Evolutionary conservation across 2,888 invertebrate species (phyloP).

Genomic region (Tinea semifulvella): DNA sequence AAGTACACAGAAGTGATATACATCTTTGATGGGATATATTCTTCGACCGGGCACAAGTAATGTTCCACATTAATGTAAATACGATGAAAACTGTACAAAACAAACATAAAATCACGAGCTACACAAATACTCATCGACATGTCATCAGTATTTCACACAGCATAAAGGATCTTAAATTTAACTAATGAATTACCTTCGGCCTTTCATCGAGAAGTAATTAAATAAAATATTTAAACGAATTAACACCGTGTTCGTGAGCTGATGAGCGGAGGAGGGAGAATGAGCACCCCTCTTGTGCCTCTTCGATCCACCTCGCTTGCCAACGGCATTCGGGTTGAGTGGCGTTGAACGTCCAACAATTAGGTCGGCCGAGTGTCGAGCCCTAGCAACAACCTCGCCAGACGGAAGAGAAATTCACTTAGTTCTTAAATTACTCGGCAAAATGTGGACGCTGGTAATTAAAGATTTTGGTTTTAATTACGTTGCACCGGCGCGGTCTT

Average conservation of each 20-base stretch:
- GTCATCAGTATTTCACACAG: too few relatives aligned
- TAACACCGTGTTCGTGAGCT: neutral
- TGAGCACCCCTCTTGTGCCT: constrained; percentile 3
- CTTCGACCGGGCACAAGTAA: too few relatives aligned
- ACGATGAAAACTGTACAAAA: too few relatives aligned
- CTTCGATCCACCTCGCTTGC: constrained; percentile 28
- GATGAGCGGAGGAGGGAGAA: neutral
- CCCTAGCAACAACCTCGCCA: neutral
- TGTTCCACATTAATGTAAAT: too few relatives aligned
- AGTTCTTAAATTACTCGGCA: constrained; percentile 1
- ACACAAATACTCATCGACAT: too few relatives aligned
- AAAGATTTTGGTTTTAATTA: constrained; percentile 4
- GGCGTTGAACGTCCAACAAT: constrained; percentile 49
- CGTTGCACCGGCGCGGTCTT: neutral
- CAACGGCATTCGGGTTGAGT: constrained; percentile 48
- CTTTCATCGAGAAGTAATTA: constrained; percentile 2
- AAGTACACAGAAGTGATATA: too few relatives aligned
- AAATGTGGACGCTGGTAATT: constrained; percentile 4
- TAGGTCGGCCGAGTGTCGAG: constrained; percentile 34
- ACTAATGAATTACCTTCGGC: neutral
- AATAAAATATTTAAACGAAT: constrained; percentile 4
- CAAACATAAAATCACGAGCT: too few relatives aligned
- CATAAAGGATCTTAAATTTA: too few relatives aligned
- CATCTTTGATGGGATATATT: too few relatives aligned
- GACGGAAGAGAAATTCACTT: constrained; percentile 1